Percentiles rank a stretch among this genome's conserved stretches.
Evolutionary conservation across 2,888 invertebrate genomes (phyloP).

Genomic region (Microplitis manilae): DNA sequence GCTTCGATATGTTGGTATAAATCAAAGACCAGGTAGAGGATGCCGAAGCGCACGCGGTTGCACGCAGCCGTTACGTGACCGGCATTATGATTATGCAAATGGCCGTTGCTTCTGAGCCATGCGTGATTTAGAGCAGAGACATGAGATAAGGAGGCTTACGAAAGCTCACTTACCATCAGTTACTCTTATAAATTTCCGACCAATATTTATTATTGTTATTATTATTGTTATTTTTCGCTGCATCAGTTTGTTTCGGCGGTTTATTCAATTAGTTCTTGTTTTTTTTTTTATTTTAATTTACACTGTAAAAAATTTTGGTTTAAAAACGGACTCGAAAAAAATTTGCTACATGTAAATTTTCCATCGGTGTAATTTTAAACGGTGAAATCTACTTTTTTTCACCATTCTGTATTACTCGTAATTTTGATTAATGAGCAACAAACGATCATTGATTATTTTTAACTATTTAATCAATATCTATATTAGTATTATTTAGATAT

Average conservation of each 20-base stretch:
- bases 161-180: conserved; percentile 27
- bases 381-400: too few relatives aligned
- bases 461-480: too few relatives aligned
- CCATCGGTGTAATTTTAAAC: too few relatives aligned
- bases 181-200: conserved; percentile 11
- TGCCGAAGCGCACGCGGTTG: conserved; percentile 43
- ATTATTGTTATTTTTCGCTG: not conserved
- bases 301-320: too few relatives aligned
- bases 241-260: not conserved
- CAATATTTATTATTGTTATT: not conserved
- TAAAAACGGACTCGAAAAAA: too few relatives aligned
- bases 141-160: conserved; percentile 40
- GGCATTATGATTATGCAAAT: conserved; percentile 43
- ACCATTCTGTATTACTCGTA: too few relatives aligned
- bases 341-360: too few relatives aligned
- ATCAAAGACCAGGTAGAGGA: conserved; percentile 32
- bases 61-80: conserved; percentile 43
- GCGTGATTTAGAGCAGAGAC: conserved; percentile 44
- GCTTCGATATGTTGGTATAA: conserved; percentile 38
- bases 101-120: conserved; percentile 41
- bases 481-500: too few relatives aligned
- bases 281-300: too few relatives aligned
- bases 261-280: not conserved
- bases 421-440: too few relatives aligned
- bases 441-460: too few relatives aligned